Base-by-base conservation (phyloP, 2,888 invertebrate genomes). In the Bedellia somnulentella region DNA sequence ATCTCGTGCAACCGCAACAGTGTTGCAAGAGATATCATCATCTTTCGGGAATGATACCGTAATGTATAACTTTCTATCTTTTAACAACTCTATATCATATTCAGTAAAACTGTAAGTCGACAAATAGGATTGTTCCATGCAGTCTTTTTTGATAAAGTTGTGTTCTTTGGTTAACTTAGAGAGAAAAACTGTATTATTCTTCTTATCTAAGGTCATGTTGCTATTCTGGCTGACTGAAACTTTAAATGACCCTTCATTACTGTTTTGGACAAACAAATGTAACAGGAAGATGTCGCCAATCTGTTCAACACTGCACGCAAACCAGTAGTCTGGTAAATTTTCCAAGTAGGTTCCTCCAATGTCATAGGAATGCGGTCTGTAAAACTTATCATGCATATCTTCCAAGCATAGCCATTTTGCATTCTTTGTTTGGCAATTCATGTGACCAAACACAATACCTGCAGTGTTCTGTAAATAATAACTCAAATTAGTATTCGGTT, bases 331-430 rank as follows among this genome's bases (percentile, higher is more conserved):
- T 0, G 57, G 48, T 1, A 57, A 44, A 24, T 64, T 56, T 14
- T 56, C 44, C 15, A 53, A 49, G 33, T 63, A 62, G 0, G 73
- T 64, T 15, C 70, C 66, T 8, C 75, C 75, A 13, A 73, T 52
- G 27, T 71, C 67, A 33, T 70, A 71, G 11, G 57, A 49, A 36
- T 62, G 59, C 1, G 62, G 58, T 4, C 70, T 45, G 31, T 63
- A 46, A 3, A 68, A 47, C 40, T 71, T 73, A 21, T 57, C 46
- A 35, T 63, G 67, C 8, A 68, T 44, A 14, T 60, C 44, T 8
- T 56, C 52, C 1, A 75, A 23, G 31, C 58, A 52, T 14, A 75
- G 37, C 64, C 66, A 73, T 32, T 52, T 58, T 0, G 52, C 63
- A 16, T 62, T 51, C 2, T 40, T 40, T 2, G 71, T 66, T 42